These are phyloP conservation scores for Bombus confusus DNA, from an alignment of 1,140 invertebrate species.

Conservation along the genomic window DNA sequence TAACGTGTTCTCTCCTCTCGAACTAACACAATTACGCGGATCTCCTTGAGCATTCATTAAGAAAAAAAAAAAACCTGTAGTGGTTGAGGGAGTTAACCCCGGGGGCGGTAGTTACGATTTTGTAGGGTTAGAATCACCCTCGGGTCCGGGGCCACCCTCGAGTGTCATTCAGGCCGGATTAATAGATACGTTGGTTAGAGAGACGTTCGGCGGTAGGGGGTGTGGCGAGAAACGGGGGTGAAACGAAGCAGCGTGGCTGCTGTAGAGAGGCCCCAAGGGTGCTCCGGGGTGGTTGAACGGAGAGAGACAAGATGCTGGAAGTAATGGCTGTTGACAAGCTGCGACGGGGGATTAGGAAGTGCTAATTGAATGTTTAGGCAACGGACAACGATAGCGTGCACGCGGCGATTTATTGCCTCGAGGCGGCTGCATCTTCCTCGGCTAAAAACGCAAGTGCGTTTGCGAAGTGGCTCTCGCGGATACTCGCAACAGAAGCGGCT, in stretches of 20 bases:
- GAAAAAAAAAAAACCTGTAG: conserved; percentile 64
- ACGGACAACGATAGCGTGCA: neutral
- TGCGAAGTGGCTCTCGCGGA: neutral
- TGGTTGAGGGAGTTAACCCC: conserved; percentile 58
- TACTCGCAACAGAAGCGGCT: neutral
- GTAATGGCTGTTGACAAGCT: conserved; percentile 82
- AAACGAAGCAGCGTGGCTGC: conserved; percentile 45
- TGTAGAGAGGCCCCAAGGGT: conserved; percentile 56
- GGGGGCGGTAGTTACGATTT: conserved; percentile 74
- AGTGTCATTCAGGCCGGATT: conserved; percentile 81
- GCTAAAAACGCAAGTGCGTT: neutral
- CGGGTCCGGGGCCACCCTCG: conserved; percentile 71
- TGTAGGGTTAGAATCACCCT: conserved; percentile 72
- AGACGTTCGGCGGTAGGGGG: conserved; percentile 53
- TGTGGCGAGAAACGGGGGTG: conserved; percentile 40
- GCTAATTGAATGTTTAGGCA: conserved; percentile 83
- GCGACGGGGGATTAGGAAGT: conserved; percentile 80
- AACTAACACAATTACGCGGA: conserved; percentile 78
- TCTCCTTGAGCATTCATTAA: conserved; percentile 77
- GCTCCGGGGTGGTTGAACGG: conserved; percentile 55
- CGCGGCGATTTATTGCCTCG: conserved; percentile 55
- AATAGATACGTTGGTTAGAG: conserved; percentile 80
- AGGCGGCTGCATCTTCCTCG: neutral
- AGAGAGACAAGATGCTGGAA: conserved; percentile 81
- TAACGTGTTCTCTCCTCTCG: conserved; percentile 58